Conservation (phyloP, 1,140 invertebrate genomes). For the Drosophila busckii region DNA sequence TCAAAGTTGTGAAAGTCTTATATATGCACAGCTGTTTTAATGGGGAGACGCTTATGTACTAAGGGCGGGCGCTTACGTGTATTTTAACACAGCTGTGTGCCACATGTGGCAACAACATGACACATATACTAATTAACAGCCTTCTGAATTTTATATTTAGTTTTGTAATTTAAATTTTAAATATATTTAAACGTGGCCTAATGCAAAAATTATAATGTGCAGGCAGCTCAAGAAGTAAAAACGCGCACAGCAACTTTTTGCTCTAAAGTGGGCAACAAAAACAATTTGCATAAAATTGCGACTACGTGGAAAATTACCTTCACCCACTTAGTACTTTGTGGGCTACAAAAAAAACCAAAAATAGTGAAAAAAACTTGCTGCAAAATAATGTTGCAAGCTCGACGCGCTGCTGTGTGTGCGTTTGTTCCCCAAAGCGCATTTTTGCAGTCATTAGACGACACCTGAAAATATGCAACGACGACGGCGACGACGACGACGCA, state of each 20-base stretch:
- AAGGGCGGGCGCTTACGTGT: too few species aligned
- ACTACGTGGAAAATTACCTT: constrained; percentile 64
- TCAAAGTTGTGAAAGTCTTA: constrained; percentile 1
- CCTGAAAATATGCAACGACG: constrained; percentile 43
- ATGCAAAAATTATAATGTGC: not conserved
- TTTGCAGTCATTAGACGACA: constrained; percentile 62
- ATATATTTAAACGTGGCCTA: too few species aligned
- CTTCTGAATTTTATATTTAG: too few species aligned
- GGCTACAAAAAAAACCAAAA: constrained; percentile 18
- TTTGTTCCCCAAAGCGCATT: constrained; percentile 59
- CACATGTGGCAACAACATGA: too few species aligned
- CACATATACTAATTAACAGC: too few species aligned
- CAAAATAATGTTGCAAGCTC: constrained; percentile 7
- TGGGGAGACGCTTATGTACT: not conserved
- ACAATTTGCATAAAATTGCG: constrained; percentile 62
- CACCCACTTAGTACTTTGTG: constrained; percentile 62
- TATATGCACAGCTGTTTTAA: constrained; percentile 14
- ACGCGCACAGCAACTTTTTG: constrained; percentile 13
- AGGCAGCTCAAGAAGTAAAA: too few species aligned
- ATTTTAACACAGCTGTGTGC: too few species aligned
- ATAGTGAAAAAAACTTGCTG: constrained; percentile 35
- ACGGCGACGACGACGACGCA: constrained; percentile 26
- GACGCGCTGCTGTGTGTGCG: not conserved
- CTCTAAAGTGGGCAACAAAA: constrained; percentile 26
- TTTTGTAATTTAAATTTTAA: too few species aligned